Base-by-base conservation (phyloP, 2,888 invertebrate genomes). In the Machimus atricapillus region DNA sequence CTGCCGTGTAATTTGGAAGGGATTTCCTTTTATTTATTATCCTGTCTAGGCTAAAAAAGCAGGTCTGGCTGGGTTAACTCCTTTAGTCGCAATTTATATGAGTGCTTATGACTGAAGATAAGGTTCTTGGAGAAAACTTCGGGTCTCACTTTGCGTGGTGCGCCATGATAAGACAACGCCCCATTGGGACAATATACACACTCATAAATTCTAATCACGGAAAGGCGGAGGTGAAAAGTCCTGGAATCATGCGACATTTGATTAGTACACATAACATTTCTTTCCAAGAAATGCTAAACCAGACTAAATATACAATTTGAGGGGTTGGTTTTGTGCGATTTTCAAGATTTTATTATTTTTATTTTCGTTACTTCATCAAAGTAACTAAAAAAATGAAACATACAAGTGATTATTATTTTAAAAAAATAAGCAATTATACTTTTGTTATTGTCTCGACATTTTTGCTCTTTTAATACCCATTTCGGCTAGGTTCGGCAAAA, bases 71-170 rank as follows among this genome's bases (percentile, higher is more conserved):
- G 37, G 37, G 43, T 43, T 78, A 78, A 78, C 78, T 78, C 43
- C 78, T 78, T 43, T 40, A 78, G 23, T 78, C 16, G 78, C 43
- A 43, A 78, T 78, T 78, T 78, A 78, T 78, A 78, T 78, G 78
- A 78, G 40, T 78, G 78, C 40, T 40, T 78, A 78, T 78, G 78
- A 43, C 43, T 23, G 43, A 19, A 78, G 43, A 43, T 78, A 78
- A 78, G 3, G 43, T 40, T 78, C 27, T 19, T 6, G 27, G 43
- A 40, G n/a, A 19, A 78, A 78, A 43, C 27, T 78, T 78, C 14
- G 43, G 78, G 23, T 19, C 43, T 46, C n/a, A 40, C 46, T 43
- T 23, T 78, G 23, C 43, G 37, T 78, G 78, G 23, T 40, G 8
- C 23, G 37, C 3, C 9, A 23, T 78, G 78, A 78, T 78, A 78